phyloP scores from a whole-genome alignment of 2,797 vertebrate genomes.

The Rhinella marina region DNA sequence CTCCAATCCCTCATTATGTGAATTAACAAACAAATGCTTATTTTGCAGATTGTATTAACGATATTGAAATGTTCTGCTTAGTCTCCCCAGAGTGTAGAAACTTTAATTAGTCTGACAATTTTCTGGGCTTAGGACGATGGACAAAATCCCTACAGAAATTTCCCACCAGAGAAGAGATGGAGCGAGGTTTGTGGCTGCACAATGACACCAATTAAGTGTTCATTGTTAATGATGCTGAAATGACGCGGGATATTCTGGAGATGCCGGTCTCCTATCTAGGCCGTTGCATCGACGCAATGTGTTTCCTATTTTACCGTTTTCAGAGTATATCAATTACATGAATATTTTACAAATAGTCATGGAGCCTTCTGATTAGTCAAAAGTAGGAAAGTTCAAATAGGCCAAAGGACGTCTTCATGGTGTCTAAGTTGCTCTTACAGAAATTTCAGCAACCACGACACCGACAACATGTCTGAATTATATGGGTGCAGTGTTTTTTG shows the following conservation, averaged over 20 bases:
- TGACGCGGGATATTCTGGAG: constrained; percentile 26
- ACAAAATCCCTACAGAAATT: constrained; percentile 51
- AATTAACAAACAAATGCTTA: constrained; percentile 30
- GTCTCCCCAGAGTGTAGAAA: constrained; percentile 30
- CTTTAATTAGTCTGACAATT: constrained; percentile 58
- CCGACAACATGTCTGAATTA: background rate
- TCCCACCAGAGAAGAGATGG: constrained; percentile 36
- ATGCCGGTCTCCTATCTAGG: background rate
- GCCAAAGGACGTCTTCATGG: background rate
- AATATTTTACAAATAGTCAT: background rate
- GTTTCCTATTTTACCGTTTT: background rate
- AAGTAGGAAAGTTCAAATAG: background rate
- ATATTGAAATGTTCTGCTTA: constrained; percentile 24
- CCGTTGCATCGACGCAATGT: background rate
- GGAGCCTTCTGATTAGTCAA: background rate
- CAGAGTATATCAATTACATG: background rate
- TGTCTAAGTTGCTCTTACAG: background rate
- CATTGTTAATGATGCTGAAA: constrained; percentile 52
- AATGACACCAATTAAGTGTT: constrained; percentile 54
- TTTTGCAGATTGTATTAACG: constrained; percentile 44
- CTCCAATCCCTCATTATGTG: background rate
- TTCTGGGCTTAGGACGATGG: constrained; percentile 18
- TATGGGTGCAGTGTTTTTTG: no score
- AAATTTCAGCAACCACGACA: background rate
- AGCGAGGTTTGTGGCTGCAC: constrained; percentile 30